phyloP scores from a whole-genome alignment of 1,140 invertebrate species.

The Cotesia chilonis region DNA sequence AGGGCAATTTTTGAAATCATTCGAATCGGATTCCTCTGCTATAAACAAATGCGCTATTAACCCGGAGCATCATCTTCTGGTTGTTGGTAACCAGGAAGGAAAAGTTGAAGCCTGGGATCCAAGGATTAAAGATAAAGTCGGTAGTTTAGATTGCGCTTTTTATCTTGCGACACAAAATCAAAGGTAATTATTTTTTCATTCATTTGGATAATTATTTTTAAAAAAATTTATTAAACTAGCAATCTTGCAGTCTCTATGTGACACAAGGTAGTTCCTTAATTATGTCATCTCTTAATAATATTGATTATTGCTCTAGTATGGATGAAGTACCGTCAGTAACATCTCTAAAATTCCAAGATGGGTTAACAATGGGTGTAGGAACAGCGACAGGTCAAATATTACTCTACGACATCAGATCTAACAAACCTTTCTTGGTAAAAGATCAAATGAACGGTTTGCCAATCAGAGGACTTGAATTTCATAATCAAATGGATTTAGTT shows the following conservation, averaged over 20 bases:
- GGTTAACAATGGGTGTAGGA: constrained; percentile 88
- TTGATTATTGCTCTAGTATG: constrained; percentile 61
- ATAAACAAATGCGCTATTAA: constrained; percentile 91
- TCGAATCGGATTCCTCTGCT: constrained; percentile 76
- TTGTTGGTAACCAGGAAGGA: constrained; percentile 91
- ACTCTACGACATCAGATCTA: constrained; percentile 93
- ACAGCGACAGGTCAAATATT: constrained; percentile 93
- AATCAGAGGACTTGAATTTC: constrained; percentile 90
- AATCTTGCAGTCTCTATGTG: no score
- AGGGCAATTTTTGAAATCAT: constrained; percentile 91
- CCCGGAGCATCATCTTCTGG: constrained; percentile 85
- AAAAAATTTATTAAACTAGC: no score
- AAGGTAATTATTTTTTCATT: constrained; percentile 49
- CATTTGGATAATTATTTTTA: no score
- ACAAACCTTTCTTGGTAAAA: constrained; percentile 88
- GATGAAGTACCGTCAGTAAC: constrained; percentile 80
- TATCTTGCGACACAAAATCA: constrained; percentile 72
- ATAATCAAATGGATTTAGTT: constrained; percentile 81
- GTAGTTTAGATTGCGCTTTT: constrained; percentile 86
- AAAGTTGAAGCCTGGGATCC: constrained; percentile 97
- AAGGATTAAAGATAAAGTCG: constrained; percentile 77
- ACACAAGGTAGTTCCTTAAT: not conserved
- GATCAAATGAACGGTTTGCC: constrained; percentile 95
- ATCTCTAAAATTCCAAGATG: constrained; percentile 82
- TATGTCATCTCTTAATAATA: not conserved